Percentiles rank a stretch among this genome's conserved stretches.
These are phyloP conservation scores for Morphnarchus princeps DNA, from an alignment of 2,113 vertebrate species.

Conservation along the genomic window DNA sequence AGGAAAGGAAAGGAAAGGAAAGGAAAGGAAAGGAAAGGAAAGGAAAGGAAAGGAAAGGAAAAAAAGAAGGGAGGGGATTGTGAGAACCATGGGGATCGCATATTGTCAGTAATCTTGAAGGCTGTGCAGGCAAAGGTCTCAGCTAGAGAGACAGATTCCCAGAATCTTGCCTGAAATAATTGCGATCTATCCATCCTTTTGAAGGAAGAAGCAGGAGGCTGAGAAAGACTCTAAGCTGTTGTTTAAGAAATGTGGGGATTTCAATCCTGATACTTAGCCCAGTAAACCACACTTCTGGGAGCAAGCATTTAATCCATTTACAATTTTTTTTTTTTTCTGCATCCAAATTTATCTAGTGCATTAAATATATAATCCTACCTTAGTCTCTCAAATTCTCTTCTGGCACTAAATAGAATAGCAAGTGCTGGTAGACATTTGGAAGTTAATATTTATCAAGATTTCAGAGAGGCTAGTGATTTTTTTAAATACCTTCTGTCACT, in stretches of 20 bases:
- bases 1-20: too few relatives aligned
- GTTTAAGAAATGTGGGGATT: background rate
- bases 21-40: too few relatives aligned
- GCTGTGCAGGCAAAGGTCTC: background rate
- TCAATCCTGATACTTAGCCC: background rate
- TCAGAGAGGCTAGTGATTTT: background rate
- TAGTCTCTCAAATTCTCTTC: background rate
- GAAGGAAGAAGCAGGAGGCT: background rate
- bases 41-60: too few relatives aligned
- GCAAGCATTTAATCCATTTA: conserved; percentile 40
- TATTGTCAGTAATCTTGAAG: background rate
- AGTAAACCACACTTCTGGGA: background rate
- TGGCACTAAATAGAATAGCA: background rate
- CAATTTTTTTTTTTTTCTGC: background rate
- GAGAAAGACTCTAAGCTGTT: background rate
- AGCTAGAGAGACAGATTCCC: background rate
- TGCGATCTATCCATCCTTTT: background rate
- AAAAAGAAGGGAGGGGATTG: too few relatives aligned
- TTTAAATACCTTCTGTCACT: background rate
- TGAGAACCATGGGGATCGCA: fast-evolving
- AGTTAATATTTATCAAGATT: background rate
- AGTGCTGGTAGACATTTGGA: background rate
- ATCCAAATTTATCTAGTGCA: background rate
- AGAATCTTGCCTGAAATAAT: background rate
- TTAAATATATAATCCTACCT: background rate